Evolutionary conservation across 1,140 invertebrate species (phyloP).

Genomic region (Diplogasteroides magnus): DNA sequence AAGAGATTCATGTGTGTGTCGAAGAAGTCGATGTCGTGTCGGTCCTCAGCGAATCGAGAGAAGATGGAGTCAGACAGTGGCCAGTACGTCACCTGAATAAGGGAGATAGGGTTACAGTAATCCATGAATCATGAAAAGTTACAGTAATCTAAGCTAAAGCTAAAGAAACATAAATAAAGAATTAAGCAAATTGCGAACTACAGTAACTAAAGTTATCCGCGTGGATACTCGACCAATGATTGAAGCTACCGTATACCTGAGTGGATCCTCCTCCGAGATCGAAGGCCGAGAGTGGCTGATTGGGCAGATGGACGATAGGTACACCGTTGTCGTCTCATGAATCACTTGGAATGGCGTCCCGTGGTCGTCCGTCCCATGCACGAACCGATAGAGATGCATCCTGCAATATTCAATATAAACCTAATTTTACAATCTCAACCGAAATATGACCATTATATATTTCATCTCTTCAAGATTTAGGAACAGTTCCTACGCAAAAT

Average conservation of each 20-base stretch:
- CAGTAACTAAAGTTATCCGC: no score
- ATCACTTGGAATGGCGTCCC: neutral
- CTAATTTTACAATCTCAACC: neutral
- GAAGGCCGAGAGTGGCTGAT: slow-evolving; percentile 69
- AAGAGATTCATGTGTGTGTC: neutral
- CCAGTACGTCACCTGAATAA: neutral
- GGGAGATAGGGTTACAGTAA: neutral
- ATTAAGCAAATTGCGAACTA: no score
- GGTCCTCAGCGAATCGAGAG: neutral
- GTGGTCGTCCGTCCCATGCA: neutral
- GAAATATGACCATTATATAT: no score
- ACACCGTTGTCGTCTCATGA: slow-evolving; percentile 18
- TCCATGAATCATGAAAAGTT: no score
- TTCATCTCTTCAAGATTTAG: no score
- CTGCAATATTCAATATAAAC: neutral
- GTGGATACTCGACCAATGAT: neutral
- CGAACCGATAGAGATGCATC: neutral
- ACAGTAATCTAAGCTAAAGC: no score
- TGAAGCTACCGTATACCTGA: slow-evolving; percentile 64
- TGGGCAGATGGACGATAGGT: neutral
- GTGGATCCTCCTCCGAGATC: slow-evolving; percentile 92
- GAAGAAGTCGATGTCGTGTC: neutral
- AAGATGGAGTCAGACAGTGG: neutral
- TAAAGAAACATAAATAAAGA: no score
- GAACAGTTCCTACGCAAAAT: no score